Conservation (phyloP, 2,113 vertebrate genomes). For the Arothron firmamentum region DNA sequence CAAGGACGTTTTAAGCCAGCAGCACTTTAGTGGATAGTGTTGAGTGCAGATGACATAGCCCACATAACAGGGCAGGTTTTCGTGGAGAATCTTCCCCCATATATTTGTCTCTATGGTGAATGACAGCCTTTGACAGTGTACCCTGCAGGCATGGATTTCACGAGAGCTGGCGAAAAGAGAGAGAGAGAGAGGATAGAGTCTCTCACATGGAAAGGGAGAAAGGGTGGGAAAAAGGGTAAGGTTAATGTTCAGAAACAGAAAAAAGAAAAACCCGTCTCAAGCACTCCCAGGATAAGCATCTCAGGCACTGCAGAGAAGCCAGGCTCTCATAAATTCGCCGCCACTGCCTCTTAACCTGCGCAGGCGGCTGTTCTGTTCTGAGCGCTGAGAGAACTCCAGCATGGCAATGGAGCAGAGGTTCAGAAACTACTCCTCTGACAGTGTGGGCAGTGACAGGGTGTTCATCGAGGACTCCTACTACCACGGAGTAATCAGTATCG, state of each 20-base stretch:
- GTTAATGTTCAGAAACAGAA: constrained; percentile 32
- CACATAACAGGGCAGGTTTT: not conserved
- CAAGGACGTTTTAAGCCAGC: too few species aligned
- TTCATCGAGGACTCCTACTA: constrained; percentile 65
- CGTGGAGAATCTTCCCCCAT: constrained; percentile 8
- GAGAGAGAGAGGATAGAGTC: constrained; percentile 13
- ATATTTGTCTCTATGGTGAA: constrained; percentile 30
- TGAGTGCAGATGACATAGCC: not conserved
- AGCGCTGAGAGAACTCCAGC: constrained; percentile 1
- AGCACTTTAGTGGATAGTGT: constrained; percentile 20
- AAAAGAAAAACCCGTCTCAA: constrained; percentile 14
- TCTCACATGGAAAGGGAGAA: constrained; percentile 15
- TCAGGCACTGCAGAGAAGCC: constrained; percentile 22
- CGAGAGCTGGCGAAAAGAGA: constrained; percentile 28
- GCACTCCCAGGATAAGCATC: constrained; percentile 54
- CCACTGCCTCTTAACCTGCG: constrained; percentile 5
- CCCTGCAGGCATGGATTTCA: constrained; percentile 62
- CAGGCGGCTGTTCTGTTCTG: constrained; percentile 11
- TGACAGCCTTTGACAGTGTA: constrained; percentile 41
- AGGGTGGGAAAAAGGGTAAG: constrained; percentile 19
- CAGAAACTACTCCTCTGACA: constrained; percentile 65
- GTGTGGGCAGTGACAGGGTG: constrained; percentile 64
- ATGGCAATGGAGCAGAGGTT: constrained; percentile 39
- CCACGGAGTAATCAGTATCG: constrained; percentile 61
- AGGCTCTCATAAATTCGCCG: not conserved